phyloP scores from a whole-genome alignment of 2,888 invertebrate species.

The Perizoma affinitatum region DNA sequence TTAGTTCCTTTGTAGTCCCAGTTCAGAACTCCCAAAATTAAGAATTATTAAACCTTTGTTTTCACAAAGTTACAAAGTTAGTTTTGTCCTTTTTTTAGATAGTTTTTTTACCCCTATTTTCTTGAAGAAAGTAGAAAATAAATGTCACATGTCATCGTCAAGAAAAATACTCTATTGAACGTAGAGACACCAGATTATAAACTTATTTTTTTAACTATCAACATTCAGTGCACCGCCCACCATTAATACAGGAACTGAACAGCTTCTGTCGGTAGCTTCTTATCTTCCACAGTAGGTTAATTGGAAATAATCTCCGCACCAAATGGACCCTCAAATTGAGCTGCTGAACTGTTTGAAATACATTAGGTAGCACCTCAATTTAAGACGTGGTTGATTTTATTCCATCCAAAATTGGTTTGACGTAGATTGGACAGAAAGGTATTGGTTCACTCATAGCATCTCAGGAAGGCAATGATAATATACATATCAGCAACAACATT shows the following conservation, averaged over 20 bases:
- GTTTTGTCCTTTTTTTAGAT: no score
- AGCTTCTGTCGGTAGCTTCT: constrained; percentile 39
- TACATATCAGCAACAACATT: no score
- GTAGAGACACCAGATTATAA: neutral
- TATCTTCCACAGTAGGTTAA: constrained; percentile 41
- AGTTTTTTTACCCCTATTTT: no score
- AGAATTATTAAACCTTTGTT: no score
- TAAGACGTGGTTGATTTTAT: constrained; percentile 41
- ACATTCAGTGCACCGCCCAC: constrained; percentile 18
- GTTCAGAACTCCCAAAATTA: no score
- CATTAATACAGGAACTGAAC: constrained; percentile 24
- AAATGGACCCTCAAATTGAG: constrained; percentile 45
- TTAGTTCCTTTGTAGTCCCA: no score
- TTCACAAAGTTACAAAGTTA: no score
- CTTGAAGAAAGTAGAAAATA: no score
- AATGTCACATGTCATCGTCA: no score
- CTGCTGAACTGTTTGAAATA: constrained; percentile 45
- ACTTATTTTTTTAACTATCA: neutral
- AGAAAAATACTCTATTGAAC: no score
- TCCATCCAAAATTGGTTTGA: constrained; percentile 38
- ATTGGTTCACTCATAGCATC: constrained; percentile 5
- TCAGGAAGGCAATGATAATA: neutral
- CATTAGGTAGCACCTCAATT: constrained; percentile 42
- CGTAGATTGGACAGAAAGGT: constrained; percentile 16
- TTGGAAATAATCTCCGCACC: constrained; percentile 43